Percentiles rank a stretch among this genome's conserved stretches.
Conservation (phyloP, 2,113 vertebrate species). For the Sylvicapra grimmia region DNA sequence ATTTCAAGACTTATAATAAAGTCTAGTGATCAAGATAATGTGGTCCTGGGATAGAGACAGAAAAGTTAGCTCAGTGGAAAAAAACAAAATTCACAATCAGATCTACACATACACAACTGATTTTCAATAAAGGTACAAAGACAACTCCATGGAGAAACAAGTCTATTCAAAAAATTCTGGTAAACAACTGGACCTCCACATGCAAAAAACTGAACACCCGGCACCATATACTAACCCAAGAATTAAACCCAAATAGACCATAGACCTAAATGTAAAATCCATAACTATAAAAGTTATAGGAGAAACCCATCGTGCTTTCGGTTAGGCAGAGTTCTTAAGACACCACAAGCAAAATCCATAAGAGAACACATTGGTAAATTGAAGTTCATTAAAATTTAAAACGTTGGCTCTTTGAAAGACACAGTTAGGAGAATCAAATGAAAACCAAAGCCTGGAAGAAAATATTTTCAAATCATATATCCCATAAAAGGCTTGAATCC, state of each 20-base stretch:
- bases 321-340: not conserved
- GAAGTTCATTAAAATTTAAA: not conserved
- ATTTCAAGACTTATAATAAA: slow-evolving; percentile 5
- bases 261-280: not conserved
- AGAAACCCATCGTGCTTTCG: not conserved
- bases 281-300: not conserved
- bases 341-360: not conserved
- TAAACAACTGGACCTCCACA: not conserved
- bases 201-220: not conserved
- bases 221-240: not conserved
- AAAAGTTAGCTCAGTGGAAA: not conserved
- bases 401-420: not conserved
- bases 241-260: not conserved
- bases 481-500: not conserved
- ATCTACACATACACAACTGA: not conserved
- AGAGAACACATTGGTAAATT: not conserved
- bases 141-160: not conserved
- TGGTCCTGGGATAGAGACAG: not conserved
- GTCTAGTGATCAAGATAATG: not conserved
- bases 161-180: not conserved
- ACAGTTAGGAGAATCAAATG: not conserved
- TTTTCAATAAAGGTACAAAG: slow-evolving; percentile 17
- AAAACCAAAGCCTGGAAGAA: not conserved
- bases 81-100: not conserved
- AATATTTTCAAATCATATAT: not conserved